Percentiles rank a stretch among this genome's conserved stretches.
Evolutionary conservation across 2,113 vertebrate genomes (phyloP).

Genomic region (cat (Felis catus)): F.catus_Fca126_mat1.0 CM031414.1:64159501-64160000

Average conservation of each 20-base stretch:
- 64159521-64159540: conserved; percentile 28
- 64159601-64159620: neutral
- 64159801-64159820: conserved; percentile 48
- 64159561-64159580: neutral
- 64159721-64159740: conserved; percentile 17
- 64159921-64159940: conserved; percentile 32
- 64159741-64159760: neutral
- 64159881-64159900: neutral
- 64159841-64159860: conserved; percentile 44
- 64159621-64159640: too few species aligned
- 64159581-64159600: neutral
- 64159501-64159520: neutral
- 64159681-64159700: conserved; percentile 49
- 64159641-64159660: neutral
- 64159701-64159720: conserved; percentile 28
- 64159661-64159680: neutral
- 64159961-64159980: neutral
- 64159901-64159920: neutral
- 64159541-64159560: conserved; percentile 6
- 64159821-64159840: neutral
- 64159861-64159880: conserved; percentile 39
- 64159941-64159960: conserved; percentile 18
- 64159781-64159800: neutral
- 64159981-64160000: conserved; percentile 44
- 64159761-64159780: neutral